Evolutionary conservation across 2,888 invertebrate genomes (phyloP).

Genomic region (Pachycephus smyrnensis): DNA sequence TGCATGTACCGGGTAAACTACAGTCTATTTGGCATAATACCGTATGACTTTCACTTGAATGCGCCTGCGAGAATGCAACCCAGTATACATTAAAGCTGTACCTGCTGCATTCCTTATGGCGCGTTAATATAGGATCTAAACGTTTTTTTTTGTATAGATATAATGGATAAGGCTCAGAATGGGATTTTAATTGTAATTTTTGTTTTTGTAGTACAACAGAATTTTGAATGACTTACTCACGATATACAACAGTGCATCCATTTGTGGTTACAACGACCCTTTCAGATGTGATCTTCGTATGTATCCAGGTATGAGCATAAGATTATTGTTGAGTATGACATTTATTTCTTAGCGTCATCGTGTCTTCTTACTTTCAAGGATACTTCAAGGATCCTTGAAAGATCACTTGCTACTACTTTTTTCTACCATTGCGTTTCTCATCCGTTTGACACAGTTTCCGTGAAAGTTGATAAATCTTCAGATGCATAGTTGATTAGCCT

Average conservation of each 20-base stretch:
- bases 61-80: background rate
- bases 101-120: background rate
- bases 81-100: background rate
- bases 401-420: too few species aligned
- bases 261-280: constrained; percentile 87
- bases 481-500: too few species aligned
- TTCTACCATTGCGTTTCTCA: too few species aligned
- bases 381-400: background rate
- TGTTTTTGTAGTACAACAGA: constrained; percentile 80
- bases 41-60: background rate
- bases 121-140: background rate
- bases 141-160: background rate
- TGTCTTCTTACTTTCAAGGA: background rate
- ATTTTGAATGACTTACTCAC: constrained; percentile 90
- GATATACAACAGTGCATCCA: constrained; percentile 86
- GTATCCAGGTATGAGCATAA: constrained; percentile 76
- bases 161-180: background rate
- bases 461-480: constrained; percentile 31
- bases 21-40: background rate
- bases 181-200: constrained; percentile 4
- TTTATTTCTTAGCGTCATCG: background rate
- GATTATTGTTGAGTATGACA: background rate
- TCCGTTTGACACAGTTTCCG: constrained; percentile 28
- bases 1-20: background rate
- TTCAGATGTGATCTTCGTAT: constrained; percentile 84